Conservation (phyloP, 2,113 vertebrate genomes). For the Erpornis zantholeuca region DNA sequence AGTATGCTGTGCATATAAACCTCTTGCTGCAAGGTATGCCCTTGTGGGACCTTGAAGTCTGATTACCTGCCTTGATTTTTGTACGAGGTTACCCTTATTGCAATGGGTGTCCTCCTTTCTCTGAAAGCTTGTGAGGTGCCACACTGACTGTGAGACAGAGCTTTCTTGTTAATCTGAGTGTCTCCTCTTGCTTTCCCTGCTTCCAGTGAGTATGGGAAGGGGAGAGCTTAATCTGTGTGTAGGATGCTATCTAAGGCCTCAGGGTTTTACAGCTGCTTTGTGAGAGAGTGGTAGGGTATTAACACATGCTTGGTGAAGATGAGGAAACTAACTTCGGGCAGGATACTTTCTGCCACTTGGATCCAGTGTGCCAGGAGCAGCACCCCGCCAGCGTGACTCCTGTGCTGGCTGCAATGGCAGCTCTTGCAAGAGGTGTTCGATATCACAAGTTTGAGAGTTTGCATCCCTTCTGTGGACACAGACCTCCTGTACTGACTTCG, state of each 20-base stretch:
- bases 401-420: rapidly evolving
- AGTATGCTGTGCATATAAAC: neutral
- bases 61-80: neutral
- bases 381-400: neutral
- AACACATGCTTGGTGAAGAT: neutral
- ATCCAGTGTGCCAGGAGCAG: neutral
- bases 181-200: neutral
- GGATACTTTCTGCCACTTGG: neutral
- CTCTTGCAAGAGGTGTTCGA: neutral
- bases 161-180: neutral
- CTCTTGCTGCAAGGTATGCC: neutral
- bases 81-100: neutral
- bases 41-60: neutral
- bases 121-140: neutral
- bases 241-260: neutral
- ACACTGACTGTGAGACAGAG: neutral
- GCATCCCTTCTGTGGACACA: neutral
- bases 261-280: neutral
- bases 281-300: neutral
- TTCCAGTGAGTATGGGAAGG: neutral
- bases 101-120: neutral
- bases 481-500: neutral
- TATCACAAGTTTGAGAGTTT: neutral
- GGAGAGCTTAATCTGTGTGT: neutral
- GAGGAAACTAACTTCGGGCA: neutral